Conservation (phyloP, 2,888 invertebrate genomes). For the Siphlonurus alternatus region DNA sequence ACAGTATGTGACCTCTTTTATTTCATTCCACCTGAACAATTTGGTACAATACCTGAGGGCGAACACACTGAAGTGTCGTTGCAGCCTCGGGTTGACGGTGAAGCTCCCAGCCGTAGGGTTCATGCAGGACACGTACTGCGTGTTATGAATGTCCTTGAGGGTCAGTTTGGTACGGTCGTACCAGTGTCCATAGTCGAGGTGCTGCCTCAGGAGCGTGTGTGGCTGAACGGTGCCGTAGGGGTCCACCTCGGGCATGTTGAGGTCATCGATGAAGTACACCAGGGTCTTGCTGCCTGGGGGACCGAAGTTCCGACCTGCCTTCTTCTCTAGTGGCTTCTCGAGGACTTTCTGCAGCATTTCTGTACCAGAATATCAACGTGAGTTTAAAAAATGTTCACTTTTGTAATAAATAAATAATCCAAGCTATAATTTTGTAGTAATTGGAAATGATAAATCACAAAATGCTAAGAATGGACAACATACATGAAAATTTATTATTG, state of each 20-base stretch:
- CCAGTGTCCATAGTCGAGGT: slow-evolving; percentile 91
- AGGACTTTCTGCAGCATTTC: slow-evolving; percentile 76
- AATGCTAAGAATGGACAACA: no score
- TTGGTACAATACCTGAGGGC: slow-evolving; percentile 49
- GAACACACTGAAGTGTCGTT: slow-evolving; percentile 74
- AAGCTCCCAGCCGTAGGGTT: slow-evolving; percentile 93
- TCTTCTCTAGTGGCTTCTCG: slow-evolving; percentile 87
- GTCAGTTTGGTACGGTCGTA: slow-evolving; percentile 76
- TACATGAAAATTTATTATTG: no score
- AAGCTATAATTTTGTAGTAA: not conserved
- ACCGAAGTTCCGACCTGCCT: slow-evolving; percentile 83
- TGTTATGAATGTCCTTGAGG: slow-evolving; percentile 80
- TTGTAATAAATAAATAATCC: no score
- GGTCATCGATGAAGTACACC: slow-evolving; percentile 88
- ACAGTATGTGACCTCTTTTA: no score
- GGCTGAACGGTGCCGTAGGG: slow-evolving; percentile 89
- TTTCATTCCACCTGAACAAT: no score
- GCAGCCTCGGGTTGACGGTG: slow-evolving; percentile 78
- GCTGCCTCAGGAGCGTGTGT: slow-evolving; percentile 82
- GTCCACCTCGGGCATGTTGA: slow-evolving; percentile 95
- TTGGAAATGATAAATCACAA: not conserved
- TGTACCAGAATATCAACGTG: no score
- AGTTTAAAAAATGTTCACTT: not conserved
- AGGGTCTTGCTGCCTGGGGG: slow-evolving; percentile 85
- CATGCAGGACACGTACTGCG: slow-evolving; percentile 91